Evolutionary conservation across 2,113 vertebrate genomes (phyloP).

Genomic region (Taurulus bubalis): DNA sequence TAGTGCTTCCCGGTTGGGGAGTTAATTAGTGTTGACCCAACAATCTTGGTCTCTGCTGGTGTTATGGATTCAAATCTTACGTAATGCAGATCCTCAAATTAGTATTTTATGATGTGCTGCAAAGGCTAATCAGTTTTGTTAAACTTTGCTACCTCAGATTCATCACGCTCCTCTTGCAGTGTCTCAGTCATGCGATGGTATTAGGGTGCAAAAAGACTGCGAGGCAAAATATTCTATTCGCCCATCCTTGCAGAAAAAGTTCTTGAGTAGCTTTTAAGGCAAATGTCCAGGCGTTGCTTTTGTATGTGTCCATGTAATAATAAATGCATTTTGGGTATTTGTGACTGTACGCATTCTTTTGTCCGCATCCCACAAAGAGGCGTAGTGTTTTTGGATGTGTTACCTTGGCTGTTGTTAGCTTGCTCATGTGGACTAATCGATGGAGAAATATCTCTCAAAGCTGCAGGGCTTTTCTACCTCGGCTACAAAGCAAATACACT

Average conservation of each 20-base stretch:
- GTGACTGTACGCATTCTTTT: background rate
- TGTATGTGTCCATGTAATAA: conserved; percentile 13
- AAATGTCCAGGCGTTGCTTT: conserved; percentile 4
- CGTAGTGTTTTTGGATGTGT: conserved; percentile 11
- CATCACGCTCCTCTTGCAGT: background rate
- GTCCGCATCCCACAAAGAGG: conserved; percentile 13
- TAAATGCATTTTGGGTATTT: conserved; percentile 13
- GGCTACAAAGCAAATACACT: conserved; percentile 19
- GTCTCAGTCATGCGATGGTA: conserved; percentile 6
- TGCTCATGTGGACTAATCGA: conserved; percentile 55
- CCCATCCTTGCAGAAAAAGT: conserved; percentile 53
- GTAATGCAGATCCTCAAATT: conserved; percentile 7
- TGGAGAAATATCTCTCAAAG: conserved; percentile 47
- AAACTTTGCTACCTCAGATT: conserved; percentile 22
- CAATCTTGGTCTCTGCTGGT: background rate
- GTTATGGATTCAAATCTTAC: conserved; percentile 25
- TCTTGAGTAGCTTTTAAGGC: conserved; percentile 37
- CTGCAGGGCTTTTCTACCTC: conserved; percentile 22
- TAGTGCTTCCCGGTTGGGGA: conserved; percentile 22
- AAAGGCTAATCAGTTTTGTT: conserved; percentile 29
- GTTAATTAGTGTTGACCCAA: conserved; percentile 63
- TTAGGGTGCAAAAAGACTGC: conserved; percentile 5
- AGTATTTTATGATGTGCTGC: conserved; percentile 1
- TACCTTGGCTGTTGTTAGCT: conserved; percentile 40
- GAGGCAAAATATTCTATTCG: conserved; percentile 35